Base-by-base conservation (phyloP, 2,888 invertebrate species). In the Alentia gelatinosa region DNA sequence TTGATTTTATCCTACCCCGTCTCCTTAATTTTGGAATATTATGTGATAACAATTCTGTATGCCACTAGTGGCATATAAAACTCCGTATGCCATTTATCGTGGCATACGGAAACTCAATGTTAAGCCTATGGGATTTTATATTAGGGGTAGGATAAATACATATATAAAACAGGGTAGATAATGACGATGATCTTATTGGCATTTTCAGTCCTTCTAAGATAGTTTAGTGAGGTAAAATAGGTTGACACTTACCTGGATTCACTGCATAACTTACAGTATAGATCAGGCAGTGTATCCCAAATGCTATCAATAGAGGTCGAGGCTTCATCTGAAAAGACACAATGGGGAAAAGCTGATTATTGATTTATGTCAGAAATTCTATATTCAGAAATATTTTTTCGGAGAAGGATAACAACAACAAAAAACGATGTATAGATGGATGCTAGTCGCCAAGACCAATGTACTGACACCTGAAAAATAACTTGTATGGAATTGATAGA, bases 231-330 rank as follows among this genome's bases (percentile, higher is more conserved):
- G 3, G 3, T 56, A 56, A 19, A 56, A 9, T n/a, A 12, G n/a
- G 56, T n/a, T 56, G 56, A 79, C 40, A 89, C 89, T 56, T 89
- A 89, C 89, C 89, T 89, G 89, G 89, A 89, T 89, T 89, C 63
- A 89, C 89, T n/a, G 89, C 89, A 74, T 89, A 89, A 89, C 89
- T 89, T 89, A 89, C 89, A 42, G 86, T 86, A 42, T 74, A 89
- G 40, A 89, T 68, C 37, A 89, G 89, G 74, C 63, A 74, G 40
- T 89, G 74, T 40, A 89, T 74, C 42, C 89, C 74, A 40, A 89
- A 89, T 89, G 74, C 74, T 89, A 63, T 63, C 42, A 89, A 42
- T 37, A 89, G 63, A 23, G 89, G 89, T 75, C 89, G 68, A 40
- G 89, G 89, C 89, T 89, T 89, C 89, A 89, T 89, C 89, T 89